Conservation (phyloP, 2,797 vertebrate species). For the Cephalopachus bancanus region DNA sequence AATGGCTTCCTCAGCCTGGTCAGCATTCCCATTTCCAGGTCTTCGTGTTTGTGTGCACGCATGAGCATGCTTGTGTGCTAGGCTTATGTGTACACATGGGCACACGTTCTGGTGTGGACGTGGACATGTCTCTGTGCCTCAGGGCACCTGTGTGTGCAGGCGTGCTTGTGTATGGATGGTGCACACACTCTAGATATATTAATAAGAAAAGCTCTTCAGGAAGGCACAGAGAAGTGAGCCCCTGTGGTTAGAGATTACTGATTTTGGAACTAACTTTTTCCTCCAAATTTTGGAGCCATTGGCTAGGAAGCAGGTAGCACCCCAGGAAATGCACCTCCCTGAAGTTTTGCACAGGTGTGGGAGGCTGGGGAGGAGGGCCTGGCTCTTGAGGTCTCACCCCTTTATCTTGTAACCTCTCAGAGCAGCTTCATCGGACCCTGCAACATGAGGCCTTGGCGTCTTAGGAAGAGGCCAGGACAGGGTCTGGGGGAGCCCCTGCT, state of each 20-base stretch:
- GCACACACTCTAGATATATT: neutral
- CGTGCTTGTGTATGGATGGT: neutral
- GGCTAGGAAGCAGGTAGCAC: neutral
- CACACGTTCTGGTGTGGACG: neutral
- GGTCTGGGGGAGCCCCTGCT: neutral
- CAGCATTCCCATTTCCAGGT: neutral
- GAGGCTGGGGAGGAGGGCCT: neutral
- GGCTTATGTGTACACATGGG: neutral
- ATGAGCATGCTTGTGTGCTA: neutral
- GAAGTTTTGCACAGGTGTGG: neutral
- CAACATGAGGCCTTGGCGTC: neutral
- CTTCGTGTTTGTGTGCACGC: neutral
- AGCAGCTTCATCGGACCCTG: neutral
- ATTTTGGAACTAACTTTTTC: neutral
- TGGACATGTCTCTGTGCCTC: too few species aligned
- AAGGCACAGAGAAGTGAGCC: neutral
- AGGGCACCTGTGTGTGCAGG: neutral
- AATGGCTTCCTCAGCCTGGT: neutral
- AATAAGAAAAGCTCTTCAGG: neutral
- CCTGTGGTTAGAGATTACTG: neutral
- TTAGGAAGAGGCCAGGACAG: neutral
- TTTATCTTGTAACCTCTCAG: neutral
- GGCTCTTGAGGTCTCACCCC: neutral
- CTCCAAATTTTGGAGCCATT: neutral
- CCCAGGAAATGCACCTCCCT: neutral